Evolutionary conservation across 2,888 invertebrate species (phyloP).

Genomic region (Vandiemenella viatica): DNA sequence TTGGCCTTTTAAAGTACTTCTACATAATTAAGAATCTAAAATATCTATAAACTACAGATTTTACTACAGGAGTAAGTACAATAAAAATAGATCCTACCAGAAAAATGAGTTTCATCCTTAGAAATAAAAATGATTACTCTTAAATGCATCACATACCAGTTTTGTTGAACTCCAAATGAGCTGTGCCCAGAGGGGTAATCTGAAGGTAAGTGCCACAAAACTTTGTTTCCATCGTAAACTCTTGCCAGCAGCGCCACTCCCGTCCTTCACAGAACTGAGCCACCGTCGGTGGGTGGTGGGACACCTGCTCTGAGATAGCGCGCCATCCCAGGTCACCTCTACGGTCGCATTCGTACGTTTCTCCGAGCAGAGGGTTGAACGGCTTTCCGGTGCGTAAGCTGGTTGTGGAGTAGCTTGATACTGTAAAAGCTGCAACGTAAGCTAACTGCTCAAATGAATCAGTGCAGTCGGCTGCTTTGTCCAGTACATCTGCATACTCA

Average conservation of each 20-base stretch:
- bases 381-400: constrained; percentile 82
- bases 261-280: constrained; percentile 87
- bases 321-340: constrained; percentile 91
- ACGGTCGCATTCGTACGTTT: constrained; percentile 86
- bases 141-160: too few relatives aligned
- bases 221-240: constrained; percentile 98
- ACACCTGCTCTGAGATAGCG: constrained; percentile 87
- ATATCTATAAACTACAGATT: too few relatives aligned
- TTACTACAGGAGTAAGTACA: too few relatives aligned
- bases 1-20: too few relatives aligned
- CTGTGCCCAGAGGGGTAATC: constrained; percentile 47
- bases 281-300: constrained; percentile 97
- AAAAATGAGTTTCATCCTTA: too few relatives aligned
- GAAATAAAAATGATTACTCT: too few relatives aligned
- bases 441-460: constrained; percentile 90
- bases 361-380: constrained; percentile 91
- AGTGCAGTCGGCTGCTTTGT: constrained; percentile 67
- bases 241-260: constrained; percentile 93
- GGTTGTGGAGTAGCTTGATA: constrained; percentile 79
- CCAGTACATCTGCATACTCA: constrained; percentile 86
- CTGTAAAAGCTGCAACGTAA: constrained; percentile 72
- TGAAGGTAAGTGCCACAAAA: constrained; percentile 97
- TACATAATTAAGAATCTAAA: too few relatives aligned
- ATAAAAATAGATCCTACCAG: too few relatives aligned
- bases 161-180: constrained; percentile 39